Base-by-base conservation (phyloP, 2,113 vertebrate genomes). In the Odontophorus gujanensis region DNA sequence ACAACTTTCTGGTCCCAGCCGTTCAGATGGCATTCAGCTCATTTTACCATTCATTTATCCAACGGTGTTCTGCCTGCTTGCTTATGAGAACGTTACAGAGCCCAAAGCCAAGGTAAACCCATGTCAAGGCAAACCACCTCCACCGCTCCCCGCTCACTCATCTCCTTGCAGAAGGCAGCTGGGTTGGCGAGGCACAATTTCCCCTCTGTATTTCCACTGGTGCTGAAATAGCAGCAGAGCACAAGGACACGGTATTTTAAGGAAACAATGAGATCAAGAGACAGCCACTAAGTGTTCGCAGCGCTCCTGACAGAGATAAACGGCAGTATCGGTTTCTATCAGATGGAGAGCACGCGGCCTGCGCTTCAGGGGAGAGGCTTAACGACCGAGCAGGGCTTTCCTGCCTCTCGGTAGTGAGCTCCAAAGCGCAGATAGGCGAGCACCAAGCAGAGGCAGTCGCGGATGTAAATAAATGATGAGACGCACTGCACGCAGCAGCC, bases 241-340 rank as follows among this genome's bases (percentile, higher is more conserved):
- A 51, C 82, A 32, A 81, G 62, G 74, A 89, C 2, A 1, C 53
- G 81, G 28, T 30, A 14, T 71, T 91, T 84, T 59, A 79, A 72
- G 87, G 28, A 79, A 87, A 63, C 25, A 25, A 32, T 2, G 40
- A 81, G 62, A 84, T 89, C 57, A 91, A 73, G 74, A 73, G 87
- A 34, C 68, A 68, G 69, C 45, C 0, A 2, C 77, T 91, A 50
- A 91, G n/a, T 45, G 71, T 79, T 92, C 48, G 4, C 59, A 45
- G 91, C 2, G 2, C 74, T 92, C 57, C 62, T 92, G 89, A 68
- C 93, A 91, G 87, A 81, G 93, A 85, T 68, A 72, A 94, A 92
- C 66, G 58, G 81, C 58, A 13, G 77, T 47, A 86, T 85, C 13
- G 3, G 57, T 51, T 92, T 89, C 89, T 76, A 81, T 95, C 78